phyloP scores from a whole-genome alignment of 2,797 vertebrate species.

The Parambassis ranga region DNA sequence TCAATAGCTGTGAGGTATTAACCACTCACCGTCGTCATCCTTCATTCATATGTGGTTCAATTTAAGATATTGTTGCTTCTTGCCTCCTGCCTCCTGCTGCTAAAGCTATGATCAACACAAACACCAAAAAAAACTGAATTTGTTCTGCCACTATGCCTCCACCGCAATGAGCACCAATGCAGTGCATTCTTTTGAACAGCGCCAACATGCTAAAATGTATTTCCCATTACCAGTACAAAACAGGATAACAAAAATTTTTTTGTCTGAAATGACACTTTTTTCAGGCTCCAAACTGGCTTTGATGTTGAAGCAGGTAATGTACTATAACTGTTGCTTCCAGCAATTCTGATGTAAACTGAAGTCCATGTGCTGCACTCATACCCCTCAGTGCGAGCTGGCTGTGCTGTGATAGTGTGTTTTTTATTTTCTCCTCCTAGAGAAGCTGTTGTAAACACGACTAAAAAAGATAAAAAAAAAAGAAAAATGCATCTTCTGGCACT shows the following conservation, averaged over 20 bases:
- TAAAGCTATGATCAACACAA: background rate
- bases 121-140: too few species aligned
- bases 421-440: too few species aligned
- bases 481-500: too few species aligned
- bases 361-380: background rate
- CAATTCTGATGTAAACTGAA: constrained; percentile 25
- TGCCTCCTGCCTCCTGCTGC: background rate
- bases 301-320: constrained; percentile 12
- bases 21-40: background rate
- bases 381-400: constrained; percentile 11
- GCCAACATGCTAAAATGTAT: background rate
- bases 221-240: background rate
- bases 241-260: constrained; percentile 2
- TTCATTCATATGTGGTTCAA: background rate
- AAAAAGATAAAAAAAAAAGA: constrained; percentile 1
- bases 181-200: background rate
- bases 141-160: background rate
- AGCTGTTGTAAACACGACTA: too few species aligned
- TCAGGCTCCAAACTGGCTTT: background rate
- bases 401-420: too few species aligned
- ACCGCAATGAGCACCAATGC: background rate
- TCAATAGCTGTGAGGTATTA: background rate
- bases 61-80: background rate
- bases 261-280: background rate
- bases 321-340: constrained; percentile 15